These are phyloP conservation scores for Brenthis daphne DNA, from an alignment of 2,888 invertebrate species.

Conservation along the genomic window DNA sequence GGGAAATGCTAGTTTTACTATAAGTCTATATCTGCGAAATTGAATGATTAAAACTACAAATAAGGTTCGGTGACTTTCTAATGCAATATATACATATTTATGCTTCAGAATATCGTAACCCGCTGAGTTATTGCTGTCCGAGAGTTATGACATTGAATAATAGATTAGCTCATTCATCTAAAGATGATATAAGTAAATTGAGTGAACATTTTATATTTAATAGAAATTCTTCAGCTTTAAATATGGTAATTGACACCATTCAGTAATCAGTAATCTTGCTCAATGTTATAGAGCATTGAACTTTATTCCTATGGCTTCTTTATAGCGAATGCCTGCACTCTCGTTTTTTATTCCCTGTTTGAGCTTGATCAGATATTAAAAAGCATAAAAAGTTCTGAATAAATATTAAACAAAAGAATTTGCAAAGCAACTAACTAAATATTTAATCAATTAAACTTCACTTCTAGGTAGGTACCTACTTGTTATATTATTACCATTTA, in stretches of 20 bases:
- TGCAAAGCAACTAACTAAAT: too few relatives aligned
- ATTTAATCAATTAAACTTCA: too few relatives aligned
- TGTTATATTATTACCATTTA: too few relatives aligned
- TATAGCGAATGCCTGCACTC: constrained; percentile 35
- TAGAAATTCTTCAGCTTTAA: constrained; percentile 38
- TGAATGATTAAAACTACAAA: constrained; percentile 37
- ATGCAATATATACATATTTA: constrained; percentile 50
- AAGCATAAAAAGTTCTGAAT: background rate
- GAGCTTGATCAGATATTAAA: constrained; percentile 1
- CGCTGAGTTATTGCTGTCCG: constrained; percentile 55
- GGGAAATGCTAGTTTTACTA: too few relatives aligned
- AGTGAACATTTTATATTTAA: constrained; percentile 42
- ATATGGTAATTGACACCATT: constrained; percentile 42
- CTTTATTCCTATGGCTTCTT: constrained; percentile 42
- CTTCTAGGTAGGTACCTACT: too few relatives aligned
- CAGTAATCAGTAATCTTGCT: constrained; percentile 34
- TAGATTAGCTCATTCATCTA: constrained; percentile 41
- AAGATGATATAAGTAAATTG: constrained; percentile 39
- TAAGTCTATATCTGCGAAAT: background rate
- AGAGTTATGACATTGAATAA: constrained; percentile 50
- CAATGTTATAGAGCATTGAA: constrained; percentile 42
- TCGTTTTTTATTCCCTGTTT: constrained; percentile 4
- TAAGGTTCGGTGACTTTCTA: constrained; percentile 54
- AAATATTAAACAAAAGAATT: background rate
- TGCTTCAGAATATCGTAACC: constrained; percentile 54